Evolutionary conservation across 1,140 invertebrate genomes (phyloP).

Genomic region (Penaeus vannamei): DNA sequence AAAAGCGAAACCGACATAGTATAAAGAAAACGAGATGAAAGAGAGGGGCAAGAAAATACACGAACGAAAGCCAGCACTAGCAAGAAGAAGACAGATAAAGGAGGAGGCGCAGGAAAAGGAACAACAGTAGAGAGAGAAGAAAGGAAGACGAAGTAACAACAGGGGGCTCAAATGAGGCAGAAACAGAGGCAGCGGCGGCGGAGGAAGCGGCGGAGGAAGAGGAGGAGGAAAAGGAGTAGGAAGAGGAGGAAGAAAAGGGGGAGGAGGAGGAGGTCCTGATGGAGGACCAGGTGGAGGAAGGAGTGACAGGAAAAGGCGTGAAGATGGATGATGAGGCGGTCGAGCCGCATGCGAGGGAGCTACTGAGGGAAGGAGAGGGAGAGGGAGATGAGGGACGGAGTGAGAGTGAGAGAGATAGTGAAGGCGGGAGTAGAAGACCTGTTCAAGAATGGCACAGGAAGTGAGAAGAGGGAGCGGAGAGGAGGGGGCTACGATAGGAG

Average conservation of each 20-base stretch:
- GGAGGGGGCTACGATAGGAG: background rate
- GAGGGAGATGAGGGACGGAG: background rate
- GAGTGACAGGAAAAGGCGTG: constrained; percentile 29
- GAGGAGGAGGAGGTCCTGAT: background rate
- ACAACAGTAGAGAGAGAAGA: background rate
- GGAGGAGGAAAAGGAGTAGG: background rate
- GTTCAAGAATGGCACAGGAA: background rate
- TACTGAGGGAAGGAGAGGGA: background rate
- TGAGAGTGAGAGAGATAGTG: background rate
- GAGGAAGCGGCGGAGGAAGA: background rate
- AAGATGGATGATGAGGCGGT: constrained; percentile 14
- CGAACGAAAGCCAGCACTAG: too few relatives aligned
- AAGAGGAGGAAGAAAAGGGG: background rate
- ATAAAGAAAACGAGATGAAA: too few relatives aligned
- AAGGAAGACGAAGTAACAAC: background rate
- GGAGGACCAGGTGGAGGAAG: constrained; percentile 1
- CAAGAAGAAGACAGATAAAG: background rate
- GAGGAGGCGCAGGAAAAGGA: background rate
- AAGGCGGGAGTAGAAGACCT: background rate
- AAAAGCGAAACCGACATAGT: too few relatives aligned
- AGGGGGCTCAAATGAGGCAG: background rate
- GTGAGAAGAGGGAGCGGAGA: background rate
- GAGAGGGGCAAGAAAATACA: too few relatives aligned
- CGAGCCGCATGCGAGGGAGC: background rate
- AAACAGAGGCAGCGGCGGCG: background rate